Conservation (phyloP, 2,113 vertebrate species). For the Spilogale gracilis region DNA sequence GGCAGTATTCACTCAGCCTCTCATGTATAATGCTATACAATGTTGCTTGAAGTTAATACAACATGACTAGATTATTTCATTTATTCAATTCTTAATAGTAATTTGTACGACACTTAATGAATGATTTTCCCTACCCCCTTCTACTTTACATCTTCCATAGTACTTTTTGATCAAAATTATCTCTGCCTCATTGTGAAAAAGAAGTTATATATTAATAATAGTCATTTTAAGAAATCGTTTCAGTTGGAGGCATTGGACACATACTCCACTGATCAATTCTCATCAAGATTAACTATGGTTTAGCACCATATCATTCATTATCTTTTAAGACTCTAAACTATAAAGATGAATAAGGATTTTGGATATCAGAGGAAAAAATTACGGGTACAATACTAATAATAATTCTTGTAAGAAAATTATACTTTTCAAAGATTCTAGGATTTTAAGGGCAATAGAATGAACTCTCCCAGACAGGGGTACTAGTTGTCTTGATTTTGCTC, state of each 20-base stretch:
- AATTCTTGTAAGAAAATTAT: constrained; percentile 40
- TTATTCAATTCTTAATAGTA: neutral
- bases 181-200: neutral
- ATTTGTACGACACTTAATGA: neutral
- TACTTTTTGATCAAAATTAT: constrained; percentile 40
- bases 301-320: neutral
- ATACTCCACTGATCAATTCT: neutral
- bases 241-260: neutral
- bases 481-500: neutral
- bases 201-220: constrained; percentile 47
- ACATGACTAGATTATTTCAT: neutral
- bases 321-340: neutral
- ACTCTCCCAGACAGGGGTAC: neutral
- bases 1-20: neutral
- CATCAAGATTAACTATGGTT: neutral
- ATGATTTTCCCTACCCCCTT: neutral
- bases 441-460: constrained; percentile 30
- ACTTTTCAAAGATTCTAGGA: constrained; percentile 22
- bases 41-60: constrained; percentile 20
- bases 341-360: constrained; percentile 16
- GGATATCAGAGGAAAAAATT: constrained; percentile 12
- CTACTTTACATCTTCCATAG: neutral
- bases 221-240: constrained; percentile 32
- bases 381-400: constrained; percentile 22
- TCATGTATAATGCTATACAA: neutral